Conservation (phyloP, 2,113 vertebrate genomes). For the Entomyzon cyanotis region DNA sequence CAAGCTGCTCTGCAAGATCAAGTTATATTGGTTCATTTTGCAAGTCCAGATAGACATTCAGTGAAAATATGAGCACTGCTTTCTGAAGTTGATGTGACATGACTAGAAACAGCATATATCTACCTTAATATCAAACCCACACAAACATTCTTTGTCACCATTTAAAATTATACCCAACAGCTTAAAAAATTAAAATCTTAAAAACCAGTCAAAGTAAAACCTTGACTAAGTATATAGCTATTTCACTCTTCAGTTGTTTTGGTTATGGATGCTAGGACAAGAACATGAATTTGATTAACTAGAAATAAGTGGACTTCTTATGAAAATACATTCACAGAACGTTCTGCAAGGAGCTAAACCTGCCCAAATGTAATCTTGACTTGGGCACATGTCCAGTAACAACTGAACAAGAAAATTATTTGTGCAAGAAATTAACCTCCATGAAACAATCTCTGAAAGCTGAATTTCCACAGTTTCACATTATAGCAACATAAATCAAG, state of each 20-base stretch:
- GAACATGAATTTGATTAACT: neutral
- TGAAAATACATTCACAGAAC: neutral
- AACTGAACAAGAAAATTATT: neutral
- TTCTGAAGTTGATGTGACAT: neutral
- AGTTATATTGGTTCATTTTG: neutral
- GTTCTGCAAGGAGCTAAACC: neutral
- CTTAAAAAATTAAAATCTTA: neutral
- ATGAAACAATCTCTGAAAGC: neutral
- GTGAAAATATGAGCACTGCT: neutral
- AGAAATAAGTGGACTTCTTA: neutral
- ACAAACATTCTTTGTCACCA: fast-evolving
- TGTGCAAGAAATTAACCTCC: neutral
- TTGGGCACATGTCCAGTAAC: neutral
- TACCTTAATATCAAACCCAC: neutral
- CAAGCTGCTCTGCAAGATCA: neutral
- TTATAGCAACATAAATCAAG: neutral
- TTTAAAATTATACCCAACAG: neutral
- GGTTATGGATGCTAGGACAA: neutral
- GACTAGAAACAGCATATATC: neutral
- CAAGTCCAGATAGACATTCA: neutral
- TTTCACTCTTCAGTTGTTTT: neutral
- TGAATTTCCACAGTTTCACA: neutral
- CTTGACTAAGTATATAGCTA: neutral
- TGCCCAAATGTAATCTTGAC: neutral
- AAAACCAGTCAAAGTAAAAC: neutral